Base-by-base conservation (phyloP, 2,797 vertebrate species). In the Neopelma chrysocephalum region DNA sequence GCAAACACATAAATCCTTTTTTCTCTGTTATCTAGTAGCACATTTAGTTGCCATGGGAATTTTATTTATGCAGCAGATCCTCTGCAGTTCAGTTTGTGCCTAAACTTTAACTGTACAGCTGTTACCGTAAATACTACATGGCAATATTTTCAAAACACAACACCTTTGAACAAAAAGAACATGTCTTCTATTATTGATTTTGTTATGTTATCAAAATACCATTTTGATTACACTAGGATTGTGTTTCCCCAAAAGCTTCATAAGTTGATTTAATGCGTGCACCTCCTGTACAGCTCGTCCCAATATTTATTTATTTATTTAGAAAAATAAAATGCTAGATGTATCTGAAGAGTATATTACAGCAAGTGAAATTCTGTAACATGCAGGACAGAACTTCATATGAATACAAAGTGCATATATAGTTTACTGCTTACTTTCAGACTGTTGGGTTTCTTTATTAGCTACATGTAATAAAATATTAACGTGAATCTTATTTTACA, bases 11-110 rank as follows among this genome's bases (percentile, higher is more conserved):
- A 98, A 98, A 98, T 98, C 98, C 98, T 98, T 98, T 98, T 98
- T 98, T 98, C 97, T 98, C 97, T 98, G 98, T 98, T 98, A 98
- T 98, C 98, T 98, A 98, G 98, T 98, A 98, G 98, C 98, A 98
- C 98, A 98, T 98, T 98, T 98, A 98, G 98, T 98, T 98, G 98
- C 98, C 98, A 98, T 98, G 98, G 98, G 98, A 98, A 98, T 98
- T 98, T 98, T 98, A 98, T 98, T 98, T 98, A 98, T 98, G 98
- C 98, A 98, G 97, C 96, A 97, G 97, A 98, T 98, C 97, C 97
- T 98, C 97, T 96, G 95, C 97, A 98, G 97, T 98, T 98, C 97
- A 98, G 98, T 98, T 98, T 98, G 97, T 98, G 98, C 98, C 98
- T 97, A 97, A 98, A 98, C 98, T 98, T 98, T 98, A 98, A 97